These are phyloP conservation scores for Masticophis lateralis DNA, from an alignment of 2,797 vertebrate genomes.

Conservation along the genomic window DNA sequence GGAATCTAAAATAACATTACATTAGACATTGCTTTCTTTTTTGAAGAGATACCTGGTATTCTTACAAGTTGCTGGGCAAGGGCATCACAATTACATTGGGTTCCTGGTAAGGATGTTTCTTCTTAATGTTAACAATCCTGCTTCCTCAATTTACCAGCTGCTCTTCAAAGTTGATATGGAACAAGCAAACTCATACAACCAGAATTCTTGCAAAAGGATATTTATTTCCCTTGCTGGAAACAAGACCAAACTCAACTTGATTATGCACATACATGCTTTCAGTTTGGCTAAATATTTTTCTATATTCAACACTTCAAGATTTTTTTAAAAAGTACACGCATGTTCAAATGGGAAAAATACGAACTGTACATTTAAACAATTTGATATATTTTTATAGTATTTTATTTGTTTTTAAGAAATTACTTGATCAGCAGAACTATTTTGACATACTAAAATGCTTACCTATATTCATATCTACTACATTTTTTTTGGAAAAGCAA, in stretches of 20 bases:
- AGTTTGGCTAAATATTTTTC: constrained; percentile 51
- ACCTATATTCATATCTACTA: constrained; percentile 40
- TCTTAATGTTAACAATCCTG: background rate
- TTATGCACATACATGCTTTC: constrained; percentile 18
- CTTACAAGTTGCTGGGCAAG: background rate
- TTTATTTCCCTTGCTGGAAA: constrained; percentile 35
- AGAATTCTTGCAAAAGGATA: background rate
- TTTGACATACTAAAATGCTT: constrained; percentile 47
- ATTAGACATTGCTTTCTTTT: background rate
- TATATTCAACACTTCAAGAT: constrained; percentile 50
- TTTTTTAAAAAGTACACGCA: constrained; percentile 53
- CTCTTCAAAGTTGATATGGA: constrained; percentile 46
- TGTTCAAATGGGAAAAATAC: constrained; percentile 51
- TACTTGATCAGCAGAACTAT: constrained; percentile 34
- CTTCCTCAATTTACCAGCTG: constrained; percentile 40
- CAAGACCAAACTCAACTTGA: constrained; percentile 41
- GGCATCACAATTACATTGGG: constrained; percentile 1
- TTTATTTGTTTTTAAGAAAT: constrained; percentile 47
- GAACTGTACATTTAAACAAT: constrained; percentile 66
- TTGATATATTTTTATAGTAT: constrained; percentile 75
- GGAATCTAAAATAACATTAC: background rate
- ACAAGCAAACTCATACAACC: constrained; percentile 4
- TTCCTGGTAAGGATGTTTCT: constrained; percentile 20
- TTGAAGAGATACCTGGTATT: constrained; percentile 13
- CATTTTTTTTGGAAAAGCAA: constrained; percentile 25